Conservation (phyloP, 2,888 invertebrate species). For the Aphidius colemani region DNA sequence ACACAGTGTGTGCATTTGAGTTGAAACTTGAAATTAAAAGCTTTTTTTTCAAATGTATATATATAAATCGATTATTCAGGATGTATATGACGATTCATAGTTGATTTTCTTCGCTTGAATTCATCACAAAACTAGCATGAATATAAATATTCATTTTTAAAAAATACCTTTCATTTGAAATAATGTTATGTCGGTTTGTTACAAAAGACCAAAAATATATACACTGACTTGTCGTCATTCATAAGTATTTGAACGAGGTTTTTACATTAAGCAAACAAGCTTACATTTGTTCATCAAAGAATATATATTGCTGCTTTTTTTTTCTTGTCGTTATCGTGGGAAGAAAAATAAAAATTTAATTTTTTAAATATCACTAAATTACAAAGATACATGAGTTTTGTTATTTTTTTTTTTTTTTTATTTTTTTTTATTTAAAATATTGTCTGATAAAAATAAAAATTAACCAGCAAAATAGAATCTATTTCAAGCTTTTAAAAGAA, state of each 20-base stretch:
- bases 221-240: conserved; percentile 13
- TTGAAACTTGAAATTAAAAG: background rate
- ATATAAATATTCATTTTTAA: too few relatives aligned
- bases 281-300: conserved; percentile 6
- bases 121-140: too few relatives aligned
- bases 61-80: background rate
- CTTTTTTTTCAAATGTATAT: conserved; percentile 15
- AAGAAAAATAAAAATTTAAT: conserved; percentile 9
- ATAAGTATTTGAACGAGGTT: conserved; percentile 23
- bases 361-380: conserved; percentile 34
- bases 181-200: conserved; percentile 5
- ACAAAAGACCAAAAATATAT: conserved; percentile 5
- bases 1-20: too few relatives aligned
- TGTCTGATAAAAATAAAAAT: too few relatives aligned
- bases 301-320: background rate
- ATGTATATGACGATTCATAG: background rate
- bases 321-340: background rate
- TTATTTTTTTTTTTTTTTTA: conserved; percentile 26
- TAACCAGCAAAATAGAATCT: too few relatives aligned
- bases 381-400: conserved; percentile 36
- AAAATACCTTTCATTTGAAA: background rate
- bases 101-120: background rate
- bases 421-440: background rate
- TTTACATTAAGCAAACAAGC: conserved; percentile 26
- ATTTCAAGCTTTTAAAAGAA: too few relatives aligned